A percentile compares a stretch with the other conserved stretches of the same genome.
These are phyloP conservation scores for Bradypodion pumilum DNA, from an alignment of 2,797 vertebrate genomes.

Conservation along the genomic window DNA sequence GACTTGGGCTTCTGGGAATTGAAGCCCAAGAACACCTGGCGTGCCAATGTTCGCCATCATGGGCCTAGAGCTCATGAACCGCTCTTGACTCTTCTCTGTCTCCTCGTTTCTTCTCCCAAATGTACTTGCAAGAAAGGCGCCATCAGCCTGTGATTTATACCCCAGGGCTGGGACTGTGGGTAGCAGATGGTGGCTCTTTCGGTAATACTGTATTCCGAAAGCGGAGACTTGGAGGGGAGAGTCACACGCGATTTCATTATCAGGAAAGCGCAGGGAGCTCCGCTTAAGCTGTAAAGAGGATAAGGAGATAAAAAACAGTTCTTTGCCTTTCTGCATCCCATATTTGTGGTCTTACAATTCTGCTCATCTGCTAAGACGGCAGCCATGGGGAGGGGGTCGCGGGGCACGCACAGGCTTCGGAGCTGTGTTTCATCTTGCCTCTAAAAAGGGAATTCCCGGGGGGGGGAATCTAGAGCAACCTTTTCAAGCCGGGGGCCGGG, in stretches of 20 bases:
- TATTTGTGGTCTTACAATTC: constrained; percentile 8
- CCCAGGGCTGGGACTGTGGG: neutral
- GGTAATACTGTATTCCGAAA: constrained; percentile 51
- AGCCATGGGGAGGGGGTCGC: neutral
- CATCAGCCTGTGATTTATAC: neutral
- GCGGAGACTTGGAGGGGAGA: neutral
- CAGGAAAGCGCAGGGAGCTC: constrained; percentile 38
- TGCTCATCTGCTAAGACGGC: neutral
- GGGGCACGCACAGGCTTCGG: neutral
- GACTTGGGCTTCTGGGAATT: no score
- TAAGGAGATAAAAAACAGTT: constrained; percentile 49
- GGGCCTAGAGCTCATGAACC: neutral
- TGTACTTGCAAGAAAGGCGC: constrained; percentile 19
- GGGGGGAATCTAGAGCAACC: no score
- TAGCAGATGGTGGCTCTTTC: constrained; percentile 53
- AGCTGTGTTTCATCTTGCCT: neutral
- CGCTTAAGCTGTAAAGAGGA: constrained; percentile 46
- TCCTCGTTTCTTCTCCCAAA: neutral
- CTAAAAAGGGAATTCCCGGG: no score
- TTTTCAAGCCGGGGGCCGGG: no score
- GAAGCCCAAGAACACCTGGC: no score
- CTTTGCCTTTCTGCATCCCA: constrained; percentile 12
- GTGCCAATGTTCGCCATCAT: no score
- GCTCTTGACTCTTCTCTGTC: neutral
- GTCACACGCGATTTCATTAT: constrained; percentile 41